Evolutionary conservation across 2,888 invertebrate genomes (phyloP).

Genomic region (Agriopis leucophaearia): DNA sequence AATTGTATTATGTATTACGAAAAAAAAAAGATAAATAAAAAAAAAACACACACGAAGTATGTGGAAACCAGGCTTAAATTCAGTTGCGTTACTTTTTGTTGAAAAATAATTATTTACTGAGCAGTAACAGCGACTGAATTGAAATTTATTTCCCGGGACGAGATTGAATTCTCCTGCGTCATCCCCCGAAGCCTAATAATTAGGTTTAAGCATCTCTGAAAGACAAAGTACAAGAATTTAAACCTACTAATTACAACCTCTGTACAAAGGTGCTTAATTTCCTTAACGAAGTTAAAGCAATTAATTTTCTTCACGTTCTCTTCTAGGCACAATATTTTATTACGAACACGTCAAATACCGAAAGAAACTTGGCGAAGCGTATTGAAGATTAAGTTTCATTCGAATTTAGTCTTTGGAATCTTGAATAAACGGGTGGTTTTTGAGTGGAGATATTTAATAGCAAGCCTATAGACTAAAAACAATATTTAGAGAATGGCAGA

Average conservation of each 20-base stretch:
- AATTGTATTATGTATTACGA: no score
- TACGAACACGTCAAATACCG: constrained; percentile 57
- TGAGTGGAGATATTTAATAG: constrained; percentile 45
- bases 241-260: constrained; percentile 35
- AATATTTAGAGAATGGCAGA: constrained; percentile 63
- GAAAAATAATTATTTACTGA: background rate
- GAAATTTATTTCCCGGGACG: background rate
- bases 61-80: background rate
- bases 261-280: constrained; percentile 35
- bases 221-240: constrained; percentile 34
- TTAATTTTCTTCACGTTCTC: constrained; percentile 41
- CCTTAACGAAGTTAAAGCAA: constrained; percentile 35
- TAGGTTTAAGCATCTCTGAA: constrained; percentile 25
- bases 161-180: constrained; percentile 20
- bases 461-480: constrained; percentile 55
- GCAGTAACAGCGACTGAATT: background rate
- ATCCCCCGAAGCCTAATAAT: constrained; percentile 23
- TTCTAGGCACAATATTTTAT: constrained; percentile 46
- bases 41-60: no score
- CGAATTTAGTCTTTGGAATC: constrained; percentile 32
- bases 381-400: constrained; percentile 1
- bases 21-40: no score
- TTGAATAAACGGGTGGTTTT: constrained; percentile 44
- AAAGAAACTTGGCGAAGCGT: constrained; percentile 53
- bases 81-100: background rate